Evolutionary conservation across 1,140 invertebrate genomes (phyloP).

Genomic region (Mycetomoellerius zeteki): DNA sequence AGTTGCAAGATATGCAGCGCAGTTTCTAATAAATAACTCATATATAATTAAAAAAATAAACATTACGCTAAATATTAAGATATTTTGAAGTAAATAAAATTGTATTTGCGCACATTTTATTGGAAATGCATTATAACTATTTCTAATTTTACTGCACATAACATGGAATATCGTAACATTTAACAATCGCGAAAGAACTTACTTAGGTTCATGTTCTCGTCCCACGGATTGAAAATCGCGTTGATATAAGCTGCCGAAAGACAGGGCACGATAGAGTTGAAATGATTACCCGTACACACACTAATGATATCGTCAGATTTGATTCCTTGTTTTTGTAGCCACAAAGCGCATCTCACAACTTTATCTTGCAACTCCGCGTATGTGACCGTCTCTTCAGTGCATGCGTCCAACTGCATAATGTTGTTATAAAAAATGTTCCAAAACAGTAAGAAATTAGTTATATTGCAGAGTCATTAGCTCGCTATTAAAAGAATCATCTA

Average conservation of each 20-base stretch:
- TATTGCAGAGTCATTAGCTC: background rate
- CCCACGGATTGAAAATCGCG: slow-evolving; percentile 73
- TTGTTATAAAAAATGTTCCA: background rate
- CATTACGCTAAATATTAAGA: background rate
- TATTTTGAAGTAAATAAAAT: background rate
- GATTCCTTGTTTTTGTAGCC: slow-evolving; percentile 83
- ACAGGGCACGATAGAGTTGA: slow-evolving; percentile 85
- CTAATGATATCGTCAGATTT: slow-evolving; percentile 83
- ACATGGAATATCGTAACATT: background rate
- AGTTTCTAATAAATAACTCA: slow-evolving; percentile 47
- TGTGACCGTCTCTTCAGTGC: slow-evolving; percentile 84
- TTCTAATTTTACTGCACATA: no score
- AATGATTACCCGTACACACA: slow-evolving; percentile 83
- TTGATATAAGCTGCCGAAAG: slow-evolving; percentile 85
- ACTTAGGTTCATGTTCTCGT: slow-evolving; percentile 67
- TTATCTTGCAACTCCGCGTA: slow-evolving; percentile 81
- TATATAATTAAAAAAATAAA: background rate
- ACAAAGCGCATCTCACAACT: slow-evolving; percentile 83
- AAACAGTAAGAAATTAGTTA: slow-evolving; percentile 12
- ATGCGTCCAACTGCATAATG: slow-evolving; percentile 84
- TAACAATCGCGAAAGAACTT: background rate
- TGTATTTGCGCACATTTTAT: background rate
- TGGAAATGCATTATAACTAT: background rate
- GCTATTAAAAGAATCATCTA: no score
- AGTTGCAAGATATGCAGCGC: slow-evolving; percentile 46